These are phyloP conservation scores for Poecilia wingei DNA, from an alignment of 2,797 vertebrate species.

Conservation along the genomic window DNA sequence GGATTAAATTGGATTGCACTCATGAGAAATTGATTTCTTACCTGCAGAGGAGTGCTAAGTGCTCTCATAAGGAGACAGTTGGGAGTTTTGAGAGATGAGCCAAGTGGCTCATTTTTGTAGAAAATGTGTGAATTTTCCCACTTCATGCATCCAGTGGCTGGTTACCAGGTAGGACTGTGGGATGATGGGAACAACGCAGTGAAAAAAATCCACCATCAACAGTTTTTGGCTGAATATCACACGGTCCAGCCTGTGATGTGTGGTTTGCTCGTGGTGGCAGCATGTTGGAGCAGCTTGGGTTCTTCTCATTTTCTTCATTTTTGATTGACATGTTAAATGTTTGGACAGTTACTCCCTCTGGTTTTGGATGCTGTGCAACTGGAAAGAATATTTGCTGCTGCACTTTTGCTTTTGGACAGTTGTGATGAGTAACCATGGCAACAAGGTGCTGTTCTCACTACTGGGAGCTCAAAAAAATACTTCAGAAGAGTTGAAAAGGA, in stretches of 20 bases:
- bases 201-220: neutral
- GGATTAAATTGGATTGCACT: neutral
- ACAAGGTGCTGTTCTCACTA: neutral
- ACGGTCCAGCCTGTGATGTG: too few species aligned
- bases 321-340: too few species aligned
- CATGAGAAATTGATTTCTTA: neutral
- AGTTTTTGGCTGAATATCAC: neutral
- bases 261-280: too few species aligned
- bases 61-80: neutral
- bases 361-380: too few species aligned
- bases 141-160: neutral
- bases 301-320: too few species aligned
- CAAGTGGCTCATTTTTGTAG: neutral
- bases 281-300: too few species aligned
- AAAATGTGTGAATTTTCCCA: neutral
- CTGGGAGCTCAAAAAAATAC: neutral
- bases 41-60: neutral
- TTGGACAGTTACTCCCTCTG: too few species aligned
- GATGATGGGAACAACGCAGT: neutral
- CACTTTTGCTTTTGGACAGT: too few species aligned
- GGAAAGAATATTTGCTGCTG: too few species aligned
- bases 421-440: too few species aligned
- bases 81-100: conserved; percentile 1
- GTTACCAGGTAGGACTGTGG: neutral
- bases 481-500: neutral